Conservation (phyloP, 1,140 invertebrate species). For the Hycleus phaleratus region DNA sequence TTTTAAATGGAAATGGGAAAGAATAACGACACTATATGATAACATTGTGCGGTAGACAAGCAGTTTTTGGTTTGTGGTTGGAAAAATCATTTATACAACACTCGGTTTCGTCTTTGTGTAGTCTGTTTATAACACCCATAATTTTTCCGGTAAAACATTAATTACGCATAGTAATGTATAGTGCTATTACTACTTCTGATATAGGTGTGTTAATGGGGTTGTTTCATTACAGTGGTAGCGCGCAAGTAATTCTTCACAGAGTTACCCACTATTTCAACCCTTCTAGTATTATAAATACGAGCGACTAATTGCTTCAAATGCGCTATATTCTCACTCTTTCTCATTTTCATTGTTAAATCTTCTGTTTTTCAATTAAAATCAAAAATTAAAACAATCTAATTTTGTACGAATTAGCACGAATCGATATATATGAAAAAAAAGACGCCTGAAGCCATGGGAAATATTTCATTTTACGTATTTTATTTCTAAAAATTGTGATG, state of each 20-base stretch:
- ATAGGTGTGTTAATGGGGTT: conserved; percentile 10
- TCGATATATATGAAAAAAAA: too few relatives aligned
- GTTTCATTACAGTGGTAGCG: conserved; percentile 1
- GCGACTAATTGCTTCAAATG: conserved; percentile 6
- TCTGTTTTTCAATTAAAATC: too few relatives aligned
- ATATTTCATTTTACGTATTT: too few relatives aligned
- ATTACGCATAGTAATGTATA: conserved; percentile 17
- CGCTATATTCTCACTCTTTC: background rate
- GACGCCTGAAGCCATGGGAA: too few relatives aligned
- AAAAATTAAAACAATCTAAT: too few relatives aligned
- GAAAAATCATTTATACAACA: conserved; percentile 9
- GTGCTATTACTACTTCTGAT: background rate
- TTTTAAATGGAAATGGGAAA: too few relatives aligned
- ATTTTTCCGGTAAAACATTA: conserved; percentile 6
- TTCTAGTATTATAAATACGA: background rate
- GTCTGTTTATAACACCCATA: conserved; percentile 10
- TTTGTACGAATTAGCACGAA: too few relatives aligned
- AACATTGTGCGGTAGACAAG: too few relatives aligned
- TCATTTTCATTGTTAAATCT: too few relatives aligned
- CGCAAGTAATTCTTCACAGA: conserved; percentile 5
- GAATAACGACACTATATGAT: too few relatives aligned
- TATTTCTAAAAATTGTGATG: too few relatives aligned
- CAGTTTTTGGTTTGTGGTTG: too few relatives aligned
- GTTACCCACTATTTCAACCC: background rate
- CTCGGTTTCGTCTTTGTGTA: conserved; percentile 10